Conservation (phyloP, 2,113 vertebrate species). For the Hydrochoerus hydrochaeris region DNA sequence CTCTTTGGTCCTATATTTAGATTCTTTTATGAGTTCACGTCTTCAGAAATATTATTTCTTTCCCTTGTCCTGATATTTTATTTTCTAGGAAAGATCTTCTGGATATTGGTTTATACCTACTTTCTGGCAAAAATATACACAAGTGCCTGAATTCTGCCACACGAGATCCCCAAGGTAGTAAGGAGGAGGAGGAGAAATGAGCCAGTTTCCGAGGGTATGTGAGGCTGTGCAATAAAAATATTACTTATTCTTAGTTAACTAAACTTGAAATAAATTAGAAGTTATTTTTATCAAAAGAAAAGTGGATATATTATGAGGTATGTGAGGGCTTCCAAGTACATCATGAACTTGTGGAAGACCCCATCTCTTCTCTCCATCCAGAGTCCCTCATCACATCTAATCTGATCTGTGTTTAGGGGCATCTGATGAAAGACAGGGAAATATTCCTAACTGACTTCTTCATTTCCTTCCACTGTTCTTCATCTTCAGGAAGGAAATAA, state of each 20-base stretch:
- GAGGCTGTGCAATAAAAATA: neutral
- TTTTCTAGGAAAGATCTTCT: neutral
- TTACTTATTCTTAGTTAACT: neutral
- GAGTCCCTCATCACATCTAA: neutral
- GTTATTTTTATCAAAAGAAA: neutral
- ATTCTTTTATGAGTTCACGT: neutral
- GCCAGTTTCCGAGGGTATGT: neutral
- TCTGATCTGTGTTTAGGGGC: neutral
- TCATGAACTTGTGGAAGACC: neutral
- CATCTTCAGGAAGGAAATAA: neutral
- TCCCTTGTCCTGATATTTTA: neutral
- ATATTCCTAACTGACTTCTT: neutral
- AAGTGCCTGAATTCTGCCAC: neutral
- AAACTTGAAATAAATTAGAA: neutral
- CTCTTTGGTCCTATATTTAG: neutral
- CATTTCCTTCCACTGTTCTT: neutral
- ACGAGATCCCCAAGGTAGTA: neutral
- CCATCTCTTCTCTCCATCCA: rapidly evolving
- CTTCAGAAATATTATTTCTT: neutral
- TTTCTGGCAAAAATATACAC: neutral
- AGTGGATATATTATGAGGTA: neutral
- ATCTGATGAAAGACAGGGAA: neutral
- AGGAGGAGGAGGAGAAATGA: neutral
- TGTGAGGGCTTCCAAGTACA: neutral
- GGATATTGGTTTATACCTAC: neutral